A percentile compares a stretch with the other conserved stretches of the same genome.
Evolutionary conservation across 2,888 invertebrate species (phyloP).

Genomic region (Argyresthia albistria): DNA sequence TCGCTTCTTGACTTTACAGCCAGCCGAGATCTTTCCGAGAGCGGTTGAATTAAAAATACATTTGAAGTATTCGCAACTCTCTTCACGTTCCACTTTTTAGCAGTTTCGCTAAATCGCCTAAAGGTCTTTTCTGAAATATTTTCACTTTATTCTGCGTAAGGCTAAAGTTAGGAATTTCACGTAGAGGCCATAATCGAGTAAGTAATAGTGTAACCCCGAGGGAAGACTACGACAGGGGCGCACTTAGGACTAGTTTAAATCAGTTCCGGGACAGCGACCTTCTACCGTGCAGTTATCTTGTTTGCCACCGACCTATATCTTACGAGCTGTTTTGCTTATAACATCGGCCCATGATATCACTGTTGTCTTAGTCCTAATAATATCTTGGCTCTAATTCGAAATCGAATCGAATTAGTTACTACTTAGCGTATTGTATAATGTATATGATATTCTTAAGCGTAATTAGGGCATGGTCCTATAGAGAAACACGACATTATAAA

Average conservation of each 20-base stretch:
- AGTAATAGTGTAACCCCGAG: neutral
- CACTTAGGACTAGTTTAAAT: neutral
- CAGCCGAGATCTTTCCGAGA: too few species aligned
- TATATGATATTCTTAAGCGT: too few species aligned
- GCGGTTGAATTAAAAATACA: slow-evolving; percentile 9
- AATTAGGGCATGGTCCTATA: too few species aligned
- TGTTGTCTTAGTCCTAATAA: too few species aligned
- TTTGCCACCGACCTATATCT: neutral
- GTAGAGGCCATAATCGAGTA: neutral
- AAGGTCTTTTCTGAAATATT: neutral
- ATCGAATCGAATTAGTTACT: too few species aligned
- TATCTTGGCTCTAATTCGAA: too few species aligned
- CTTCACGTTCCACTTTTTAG: neutral
- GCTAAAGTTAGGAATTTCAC: too few species aligned
- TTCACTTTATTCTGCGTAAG: neutral
- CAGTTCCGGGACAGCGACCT: slow-evolving; percentile 1
- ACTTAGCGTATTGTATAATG: too few species aligned
- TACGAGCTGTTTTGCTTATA: neutral
- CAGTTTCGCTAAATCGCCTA: neutral
- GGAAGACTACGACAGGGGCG: neutral
- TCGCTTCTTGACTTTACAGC: slow-evolving; percentile 12
- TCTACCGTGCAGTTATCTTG: neutral
- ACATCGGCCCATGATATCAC: neutral
- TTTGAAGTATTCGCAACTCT: neutral
- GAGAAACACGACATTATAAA: too few species aligned